phyloP scores from a whole-genome alignment of 2,113 vertebrate species.

The Gobio gobio region DNA sequence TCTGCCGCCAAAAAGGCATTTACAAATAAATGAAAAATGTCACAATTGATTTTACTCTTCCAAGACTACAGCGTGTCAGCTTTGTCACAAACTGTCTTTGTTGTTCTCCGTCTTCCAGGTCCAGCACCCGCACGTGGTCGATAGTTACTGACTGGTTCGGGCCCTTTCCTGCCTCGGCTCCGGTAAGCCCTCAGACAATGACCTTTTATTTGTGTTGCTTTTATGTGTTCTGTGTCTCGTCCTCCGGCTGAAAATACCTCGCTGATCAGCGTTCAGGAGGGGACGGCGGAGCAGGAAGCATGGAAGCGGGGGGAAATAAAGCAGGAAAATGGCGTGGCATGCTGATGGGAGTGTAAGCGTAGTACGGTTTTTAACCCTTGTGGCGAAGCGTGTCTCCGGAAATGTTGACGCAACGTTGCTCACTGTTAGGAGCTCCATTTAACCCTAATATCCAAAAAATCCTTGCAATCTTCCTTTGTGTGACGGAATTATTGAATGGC shows the following conservation, averaged over 20 bases:
- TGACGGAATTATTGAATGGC: slow-evolving; percentile 52
- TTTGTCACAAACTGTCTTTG: slow-evolving; percentile 94
- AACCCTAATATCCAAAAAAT: slow-evolving; percentile 18
- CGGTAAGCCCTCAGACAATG: slow-evolving; percentile 80
- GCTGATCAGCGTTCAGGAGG: slow-evolving; percentile 68
- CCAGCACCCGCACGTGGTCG: slow-evolving; percentile 77
- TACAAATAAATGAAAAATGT: slow-evolving; percentile 99
- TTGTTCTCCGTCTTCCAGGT: slow-evolving; percentile 84
- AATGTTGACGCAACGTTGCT: slow-evolving; percentile 64
- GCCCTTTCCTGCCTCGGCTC: slow-evolving; percentile 72
- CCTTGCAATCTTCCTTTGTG: slow-evolving; percentile 39
- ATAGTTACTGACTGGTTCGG: slow-evolving; percentile 82
- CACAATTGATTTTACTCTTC: slow-evolving; percentile 94
- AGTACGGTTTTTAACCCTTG: slow-evolving; percentile 72
- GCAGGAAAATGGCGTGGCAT: slow-evolving; percentile 74
- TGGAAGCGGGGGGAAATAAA: slow-evolving; percentile 64
- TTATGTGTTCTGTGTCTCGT: slow-evolving; percentile 65
- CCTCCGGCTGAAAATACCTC: slow-evolving; percentile 62
- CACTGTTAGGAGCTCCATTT: neutral
- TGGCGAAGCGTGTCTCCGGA: slow-evolving; percentile 63
- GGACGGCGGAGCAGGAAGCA: slow-evolving; percentile 54
- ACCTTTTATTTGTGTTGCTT: slow-evolving; percentile 79
- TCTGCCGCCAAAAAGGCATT: slow-evolving; percentile 91
- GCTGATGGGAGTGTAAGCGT: slow-evolving; percentile 63
- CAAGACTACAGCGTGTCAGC: slow-evolving; percentile 82